Base-by-base conservation (phyloP, 2,797 vertebrate species). In the Clamator glandarius region DNA sequence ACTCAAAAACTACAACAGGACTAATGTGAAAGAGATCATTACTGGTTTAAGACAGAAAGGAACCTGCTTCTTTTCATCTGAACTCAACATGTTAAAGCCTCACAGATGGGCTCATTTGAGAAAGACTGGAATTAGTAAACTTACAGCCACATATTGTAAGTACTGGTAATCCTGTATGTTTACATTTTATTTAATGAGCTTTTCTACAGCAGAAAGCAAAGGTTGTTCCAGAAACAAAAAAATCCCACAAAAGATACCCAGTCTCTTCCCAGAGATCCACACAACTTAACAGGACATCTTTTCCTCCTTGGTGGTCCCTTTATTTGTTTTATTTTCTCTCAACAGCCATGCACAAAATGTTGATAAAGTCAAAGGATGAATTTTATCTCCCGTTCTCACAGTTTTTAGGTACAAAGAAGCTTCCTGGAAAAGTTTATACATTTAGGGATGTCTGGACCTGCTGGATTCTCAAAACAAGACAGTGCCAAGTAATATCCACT, bases 291-390 rank as follows among this genome's bases (percentile, higher is more conserved):
- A 75, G 50, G 24, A 86, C 16, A 67, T 19, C 1, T 3, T 50
- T 87, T 80, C 42, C 58, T 87, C 55, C 23, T 44, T 57, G 54
- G 41, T 75, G 66, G 25, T 82, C 70, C 21, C 63, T 66, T 84
- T 84, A 64, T 75, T 66, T 80, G 62, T 87, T 88, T 92, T 88
- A 55, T 72, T 83, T 91, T 83, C 79, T 84, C 21, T 86, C 46
- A 87, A 82, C 26, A 83, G 35, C 18, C 35, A 79, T 6, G 20
- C 54, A 88, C 20, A 86, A 89, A 89, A 81, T 51, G 20, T 84
- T 83, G 66, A 93, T 61, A 63, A 64, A 70, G n/a, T 89, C 76
- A 93, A 69, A 76, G 23, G 54, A 86, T 67, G 0, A 78, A 62
- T 74, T 84, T 57, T 70, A 64, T 75, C 62, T 87, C 33, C 44